Evolutionary conservation across 2,888 invertebrate species (phyloP), one percentile per base, ranked within the genome.

Genomic region (Pristionchus entomophagus): DNA sequence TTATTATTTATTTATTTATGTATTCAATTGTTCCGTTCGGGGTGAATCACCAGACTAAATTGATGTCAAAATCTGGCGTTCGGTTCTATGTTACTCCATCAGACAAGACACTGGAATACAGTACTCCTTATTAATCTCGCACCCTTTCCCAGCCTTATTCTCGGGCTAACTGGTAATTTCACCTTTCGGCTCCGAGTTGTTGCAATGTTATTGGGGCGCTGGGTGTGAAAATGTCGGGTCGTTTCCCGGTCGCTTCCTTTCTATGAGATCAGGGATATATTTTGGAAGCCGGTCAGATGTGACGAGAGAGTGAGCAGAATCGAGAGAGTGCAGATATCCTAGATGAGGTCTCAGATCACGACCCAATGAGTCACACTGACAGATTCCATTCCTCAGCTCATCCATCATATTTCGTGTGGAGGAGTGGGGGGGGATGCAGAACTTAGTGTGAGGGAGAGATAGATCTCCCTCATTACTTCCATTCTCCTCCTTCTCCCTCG

Each of bases 301-400:
- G n/a, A n/a, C n/a, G n/a, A n/a, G n/a, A n/a, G n/a, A n/a, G n/a
- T n/a, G n/a, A n/a, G n/a, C n/a, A n/a, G n/a, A n/a, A n/a, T n/a
- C n/a, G n/a, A n/a, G n/a, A n/a, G n/a, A n/a, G n/a, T n/a, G n/a
- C n/a, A n/a, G n/a, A n/a, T n/a, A n/a, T n/a, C n/a, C n/a, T 45
- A 45, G 45, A 45, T 45, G 45, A 45, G 6, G 14, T 45, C 14
- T 45, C 45, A 17, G 19, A 62, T 62, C 80, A 78, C 82, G 53
- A 41, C 85, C 59, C 84, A 88, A 85, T 86, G 86, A 87, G 84
- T 86, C 86, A 77, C 78, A 77, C 82, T 56, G 78, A 81, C 86
- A 78, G 85, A 85, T 77, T 77, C 53, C 65, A 35, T 29, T 77
- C 78, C 41, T 41, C 69, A 56, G 65, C 77, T 22, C 81, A 73